Evolutionary conservation across 2,113 vertebrate species (phyloP).

Genomic region (Oceanites oceanicus): DNA sequence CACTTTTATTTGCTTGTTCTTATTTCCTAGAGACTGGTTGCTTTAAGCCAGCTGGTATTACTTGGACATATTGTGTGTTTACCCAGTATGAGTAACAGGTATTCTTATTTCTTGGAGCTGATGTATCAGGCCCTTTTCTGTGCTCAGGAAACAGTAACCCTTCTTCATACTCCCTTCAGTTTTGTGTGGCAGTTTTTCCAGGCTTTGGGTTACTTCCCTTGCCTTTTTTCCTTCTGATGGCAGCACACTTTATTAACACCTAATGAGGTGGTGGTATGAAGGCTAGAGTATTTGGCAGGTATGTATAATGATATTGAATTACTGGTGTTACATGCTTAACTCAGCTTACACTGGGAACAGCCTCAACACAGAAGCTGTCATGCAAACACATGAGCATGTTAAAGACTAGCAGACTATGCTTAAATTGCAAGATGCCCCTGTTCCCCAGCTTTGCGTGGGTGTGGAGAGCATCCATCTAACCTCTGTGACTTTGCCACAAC

Average conservation of each 20-base stretch:
- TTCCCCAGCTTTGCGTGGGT: neutral
- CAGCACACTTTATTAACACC: neutral
- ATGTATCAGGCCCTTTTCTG: neutral
- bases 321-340: neutral
- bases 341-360: neutral
- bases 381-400: neutral
- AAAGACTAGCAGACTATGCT: neutral
- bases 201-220: neutral
- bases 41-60: neutral
- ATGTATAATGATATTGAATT: neutral
- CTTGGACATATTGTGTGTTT: neutral
- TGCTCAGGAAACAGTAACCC: neutral
- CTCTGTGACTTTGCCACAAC: neutral
- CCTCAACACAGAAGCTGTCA: neutral
- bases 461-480: neutral
- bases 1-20: neutral
- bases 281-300: neutral
- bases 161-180: neutral
- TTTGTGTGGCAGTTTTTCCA: neutral
- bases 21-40: neutral
- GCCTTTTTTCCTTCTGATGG: neutral
- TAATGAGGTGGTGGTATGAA: neutral
- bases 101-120: neutral
- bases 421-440: neutral
- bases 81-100: neutral